Conservation (phyloP, 2,113 vertebrate genomes). For the Sigmodon hispidus region DNA sequence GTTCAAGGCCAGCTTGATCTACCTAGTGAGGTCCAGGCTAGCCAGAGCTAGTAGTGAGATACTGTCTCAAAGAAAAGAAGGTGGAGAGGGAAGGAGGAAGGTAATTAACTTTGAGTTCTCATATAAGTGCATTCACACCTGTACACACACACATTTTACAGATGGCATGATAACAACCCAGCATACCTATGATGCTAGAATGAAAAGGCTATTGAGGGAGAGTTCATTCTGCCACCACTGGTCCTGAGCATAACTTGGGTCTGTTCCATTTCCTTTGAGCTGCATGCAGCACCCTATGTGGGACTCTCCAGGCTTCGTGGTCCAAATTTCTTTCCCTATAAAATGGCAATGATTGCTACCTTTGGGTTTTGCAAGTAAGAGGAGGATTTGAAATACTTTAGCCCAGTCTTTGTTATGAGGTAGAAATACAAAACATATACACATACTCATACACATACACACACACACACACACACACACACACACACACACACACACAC, state of each 20-base stretch:
- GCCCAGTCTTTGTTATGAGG: background rate
- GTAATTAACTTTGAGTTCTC: too few species aligned
- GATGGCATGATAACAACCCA: background rate
- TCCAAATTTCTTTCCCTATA: background rate
- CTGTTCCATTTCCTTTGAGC: background rate
- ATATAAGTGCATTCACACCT: too few species aligned
- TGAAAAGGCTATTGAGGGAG: background rate
- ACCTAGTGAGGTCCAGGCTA: too few species aligned
- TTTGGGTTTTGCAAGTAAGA: background rate
- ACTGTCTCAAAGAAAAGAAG: background rate
- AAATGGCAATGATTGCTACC: background rate
- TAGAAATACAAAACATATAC: background rate
- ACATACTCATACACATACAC: background rate
- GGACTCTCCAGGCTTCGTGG: rapidly evolving
- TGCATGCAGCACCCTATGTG: background rate
- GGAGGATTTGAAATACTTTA: background rate
- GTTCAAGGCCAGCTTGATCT: background rate
- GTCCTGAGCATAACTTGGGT: background rate
- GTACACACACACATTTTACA: background rate
- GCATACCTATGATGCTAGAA: background rate
- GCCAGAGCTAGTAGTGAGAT: background rate
- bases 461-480: background rate
- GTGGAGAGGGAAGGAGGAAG: background rate
- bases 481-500: background rate
- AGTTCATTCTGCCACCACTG: background rate